A percentile compares a stretch with the other conserved stretches of the same genome.
Conservation (phyloP, 2,888 invertebrate genomes). For the Ditula angustiorana region DNA sequence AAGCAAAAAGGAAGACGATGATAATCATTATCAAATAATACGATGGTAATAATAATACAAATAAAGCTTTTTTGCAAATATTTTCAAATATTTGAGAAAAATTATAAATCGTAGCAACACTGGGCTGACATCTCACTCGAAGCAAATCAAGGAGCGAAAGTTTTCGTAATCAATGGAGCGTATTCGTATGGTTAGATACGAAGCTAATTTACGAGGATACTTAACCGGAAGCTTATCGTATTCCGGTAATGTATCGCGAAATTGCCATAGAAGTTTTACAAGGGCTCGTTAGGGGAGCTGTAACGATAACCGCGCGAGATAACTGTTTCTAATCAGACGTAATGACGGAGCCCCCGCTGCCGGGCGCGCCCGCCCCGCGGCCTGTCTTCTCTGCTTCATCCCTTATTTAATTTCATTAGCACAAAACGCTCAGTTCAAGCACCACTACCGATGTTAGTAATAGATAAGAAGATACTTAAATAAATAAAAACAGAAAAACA, state of each 20-base stretch:
- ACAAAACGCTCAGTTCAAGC: slow-evolving; percentile 37
- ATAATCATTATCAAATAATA: too few species aligned
- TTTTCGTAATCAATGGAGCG: slow-evolving; percentile 56
- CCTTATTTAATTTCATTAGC: slow-evolving; percentile 64
- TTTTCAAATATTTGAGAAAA: too few species aligned
- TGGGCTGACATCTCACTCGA: slow-evolving; percentile 20
- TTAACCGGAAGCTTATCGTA: slow-evolving; percentile 72
- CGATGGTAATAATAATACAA: too few species aligned
- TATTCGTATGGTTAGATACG: slow-evolving; percentile 37
- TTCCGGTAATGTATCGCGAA: slow-evolving; percentile 70
- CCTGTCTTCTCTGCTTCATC: slow-evolving; percentile 51
- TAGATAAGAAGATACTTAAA: slow-evolving; percentile 28
- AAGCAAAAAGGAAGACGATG: too few species aligned
- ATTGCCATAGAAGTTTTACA: slow-evolving; percentile 78
- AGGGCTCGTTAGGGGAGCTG: slow-evolving; percentile 76
- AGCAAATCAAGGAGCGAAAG: slow-evolving; percentile 39
- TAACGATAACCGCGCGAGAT: slow-evolving; percentile 81
- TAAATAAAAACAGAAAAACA: slow-evolving; percentile 33
- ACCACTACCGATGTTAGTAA: slow-evolving; percentile 4
- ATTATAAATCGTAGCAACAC: background rate
- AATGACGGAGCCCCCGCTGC: slow-evolving; percentile 65
- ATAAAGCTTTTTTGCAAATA: too few species aligned
- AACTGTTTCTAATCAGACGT: slow-evolving; percentile 81
- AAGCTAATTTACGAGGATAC: slow-evolving; percentile 62
- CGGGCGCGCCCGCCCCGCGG: slow-evolving; percentile 38